phyloP scores from a whole-genome alignment of 2,113 vertebrate genomes.

The Perca fluviatilis region DNA sequence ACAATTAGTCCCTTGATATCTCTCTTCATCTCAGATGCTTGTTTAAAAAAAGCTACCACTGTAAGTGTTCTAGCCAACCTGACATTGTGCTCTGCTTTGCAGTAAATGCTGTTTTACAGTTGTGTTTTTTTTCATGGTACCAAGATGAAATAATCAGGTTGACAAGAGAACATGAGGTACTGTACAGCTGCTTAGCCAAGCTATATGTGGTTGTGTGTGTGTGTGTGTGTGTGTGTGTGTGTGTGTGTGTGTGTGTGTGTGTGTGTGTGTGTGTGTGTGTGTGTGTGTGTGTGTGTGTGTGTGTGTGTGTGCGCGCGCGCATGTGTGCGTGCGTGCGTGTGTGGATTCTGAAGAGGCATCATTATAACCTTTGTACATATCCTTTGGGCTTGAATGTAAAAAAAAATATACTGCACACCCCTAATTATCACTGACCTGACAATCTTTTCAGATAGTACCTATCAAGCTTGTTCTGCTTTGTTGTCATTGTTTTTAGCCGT shows the following conservation, averaged over 20 bases:
- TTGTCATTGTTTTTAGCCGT: too few species aligned
- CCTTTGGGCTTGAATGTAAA: background rate
- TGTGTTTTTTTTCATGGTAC: background rate
- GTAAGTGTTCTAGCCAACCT: background rate
- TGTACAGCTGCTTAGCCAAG: constrained; percentile 9
- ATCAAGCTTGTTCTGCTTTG: background rate
- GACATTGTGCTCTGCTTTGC: constrained; percentile 12
- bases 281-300: background rate
- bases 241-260: background rate
- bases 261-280: background rate
- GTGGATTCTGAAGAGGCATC: background rate
- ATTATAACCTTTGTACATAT: background rate
- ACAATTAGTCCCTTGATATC: background rate
- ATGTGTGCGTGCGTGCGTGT: background rate
- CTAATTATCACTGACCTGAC: background rate
- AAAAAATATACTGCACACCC: background rate
- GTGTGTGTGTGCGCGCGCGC: background rate
- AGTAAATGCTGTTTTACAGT: constrained; percentile 10
- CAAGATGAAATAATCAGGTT: constrained; percentile 44
- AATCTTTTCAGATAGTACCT: background rate
- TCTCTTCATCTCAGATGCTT: background rate
- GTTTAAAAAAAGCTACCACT: constrained; percentile 8
- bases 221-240: background rate
- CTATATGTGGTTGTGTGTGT: background rate
- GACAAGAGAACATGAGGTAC: constrained; percentile 29